Conservation (phyloP, 2,113 vertebrate species). For the Epinephelus lanceolatus region DNA sequence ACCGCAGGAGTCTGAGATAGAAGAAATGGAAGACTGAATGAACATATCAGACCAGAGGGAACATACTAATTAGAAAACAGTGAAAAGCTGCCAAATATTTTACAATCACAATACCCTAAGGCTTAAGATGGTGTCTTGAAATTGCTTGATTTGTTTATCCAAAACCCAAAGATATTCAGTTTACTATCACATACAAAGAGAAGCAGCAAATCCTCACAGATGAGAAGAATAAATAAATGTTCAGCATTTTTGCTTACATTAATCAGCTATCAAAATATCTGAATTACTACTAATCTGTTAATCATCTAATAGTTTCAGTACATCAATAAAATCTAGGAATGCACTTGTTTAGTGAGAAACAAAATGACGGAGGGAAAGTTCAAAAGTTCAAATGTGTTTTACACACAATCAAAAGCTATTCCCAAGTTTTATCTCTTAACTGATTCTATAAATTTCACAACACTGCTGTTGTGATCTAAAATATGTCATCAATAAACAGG, state of each 20-base stretch:
- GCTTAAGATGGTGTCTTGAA: background rate
- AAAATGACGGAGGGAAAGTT: background rate
- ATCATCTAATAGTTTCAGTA: background rate
- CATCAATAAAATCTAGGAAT: background rate
- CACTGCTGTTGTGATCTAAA: background rate
- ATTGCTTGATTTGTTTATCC: constrained; percentile 7
- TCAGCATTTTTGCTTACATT: background rate
- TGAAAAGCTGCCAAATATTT: background rate
- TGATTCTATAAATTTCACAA: background rate
- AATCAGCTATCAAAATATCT: background rate
- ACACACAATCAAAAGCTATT: background rate
- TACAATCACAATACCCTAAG: background rate
- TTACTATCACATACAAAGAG: background rate
- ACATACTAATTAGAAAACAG: constrained; percentile 4
- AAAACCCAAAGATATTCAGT: background rate
- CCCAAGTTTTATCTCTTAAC: background rate
- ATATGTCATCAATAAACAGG: too few relatives aligned
- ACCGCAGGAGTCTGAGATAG: constrained; percentile 88
- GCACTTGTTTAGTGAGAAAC: background rate
- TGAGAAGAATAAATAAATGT: background rate
- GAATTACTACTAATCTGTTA: background rate
- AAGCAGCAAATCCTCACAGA: background rate
- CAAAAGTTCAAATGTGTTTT: background rate
- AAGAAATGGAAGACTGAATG: background rate
- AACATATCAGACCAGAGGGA: constrained; percentile 3